Base-by-base conservation (phyloP, 2,888 invertebrate species). In the Drosophila buzzatii region DNA sequence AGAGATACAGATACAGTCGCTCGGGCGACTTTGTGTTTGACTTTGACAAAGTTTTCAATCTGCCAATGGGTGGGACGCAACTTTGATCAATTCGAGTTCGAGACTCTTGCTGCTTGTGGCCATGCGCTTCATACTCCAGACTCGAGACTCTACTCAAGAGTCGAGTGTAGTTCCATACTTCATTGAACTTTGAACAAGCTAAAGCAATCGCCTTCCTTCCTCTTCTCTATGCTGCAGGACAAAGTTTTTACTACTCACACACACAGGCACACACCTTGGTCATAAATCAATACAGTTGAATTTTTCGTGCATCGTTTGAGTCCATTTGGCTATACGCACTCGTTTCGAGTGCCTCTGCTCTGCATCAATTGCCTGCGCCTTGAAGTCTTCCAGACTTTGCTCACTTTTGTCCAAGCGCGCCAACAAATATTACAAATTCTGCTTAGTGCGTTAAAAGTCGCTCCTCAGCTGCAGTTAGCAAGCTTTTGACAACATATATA, bases 211-310 rank as follows among this genome's bases (percentile, higher is more conserved):
- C 27, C 27, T 27, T 27, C 12, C 62, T 57, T 42, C 39, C 52
- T 9, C 16, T 39, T 51, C 27, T 59, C 31, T 51, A 41, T 33
- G 37, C 31, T 44, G 41, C 71, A 73, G 84, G 86, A 82, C 72
- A 59, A 85, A 85, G 72, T 85, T 85, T 85, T 59, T 53, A 60
- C 49, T 45, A 64, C 55, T 47, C 52, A 1, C 52, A 52, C 52
- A 51, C 51, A 51, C 16, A 6, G 23, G 31, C 31, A 37, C 45
- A 71, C 77, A 83, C 79, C 79, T 83, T 70, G 61, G 52, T 77
- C 88, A 86, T 85, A 88, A 88, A 88, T 87, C 88, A 86, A 86
- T 87, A 88, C 73, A 78, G 82, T 81, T 88, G 73, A 81, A 81
- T 85, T 85, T 79, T 74, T 79, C 51, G 68, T 74, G 81, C 74